Conservation (phyloP, 2,797 vertebrate genomes). For the Cheirogaleus major region DNA sequence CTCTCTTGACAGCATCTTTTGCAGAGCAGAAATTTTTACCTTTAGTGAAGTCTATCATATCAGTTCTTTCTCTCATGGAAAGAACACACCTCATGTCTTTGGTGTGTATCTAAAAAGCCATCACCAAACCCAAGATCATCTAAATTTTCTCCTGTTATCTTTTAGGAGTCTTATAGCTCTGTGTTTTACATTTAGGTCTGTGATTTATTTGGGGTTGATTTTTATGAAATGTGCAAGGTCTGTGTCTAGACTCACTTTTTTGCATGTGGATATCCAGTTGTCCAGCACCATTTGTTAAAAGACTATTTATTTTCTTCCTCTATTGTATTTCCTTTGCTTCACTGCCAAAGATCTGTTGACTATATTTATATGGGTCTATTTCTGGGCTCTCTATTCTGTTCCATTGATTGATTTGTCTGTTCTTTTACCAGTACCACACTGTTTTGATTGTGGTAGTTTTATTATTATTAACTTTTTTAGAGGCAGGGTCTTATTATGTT, state of each 20-base stretch:
- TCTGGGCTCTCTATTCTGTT: not conserved
- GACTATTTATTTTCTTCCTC: not conserved
- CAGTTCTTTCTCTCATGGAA: not conserved
- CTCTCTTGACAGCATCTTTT: not conserved
- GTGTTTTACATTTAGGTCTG: not conserved
- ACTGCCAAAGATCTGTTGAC: not conserved
- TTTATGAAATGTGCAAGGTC: not conserved
- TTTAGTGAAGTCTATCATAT: not conserved
- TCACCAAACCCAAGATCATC: not conserved
- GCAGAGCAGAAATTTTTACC: not conserved
- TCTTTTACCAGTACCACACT: not conserved
- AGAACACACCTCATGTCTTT: not conserved
- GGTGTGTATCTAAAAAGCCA: not conserved
- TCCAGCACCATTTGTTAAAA: not conserved
- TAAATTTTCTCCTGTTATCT: not conserved
- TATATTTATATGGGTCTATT: not conserved
- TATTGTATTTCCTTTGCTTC: not conserved
- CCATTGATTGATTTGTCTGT: not conserved
- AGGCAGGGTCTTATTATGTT: too few relatives aligned
- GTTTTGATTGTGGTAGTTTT: too few relatives aligned
- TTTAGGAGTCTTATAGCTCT: not conserved
- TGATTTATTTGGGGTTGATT: not conserved
- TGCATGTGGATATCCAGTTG: not conserved
- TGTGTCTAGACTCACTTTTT: not conserved
- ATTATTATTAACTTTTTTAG: too few relatives aligned